A percentile compares a stretch with the other conserved stretches of the same genome.
phyloP scores from a whole-genome alignment of 2,888 invertebrate genomes.

The Drosophila limbata region DNA sequence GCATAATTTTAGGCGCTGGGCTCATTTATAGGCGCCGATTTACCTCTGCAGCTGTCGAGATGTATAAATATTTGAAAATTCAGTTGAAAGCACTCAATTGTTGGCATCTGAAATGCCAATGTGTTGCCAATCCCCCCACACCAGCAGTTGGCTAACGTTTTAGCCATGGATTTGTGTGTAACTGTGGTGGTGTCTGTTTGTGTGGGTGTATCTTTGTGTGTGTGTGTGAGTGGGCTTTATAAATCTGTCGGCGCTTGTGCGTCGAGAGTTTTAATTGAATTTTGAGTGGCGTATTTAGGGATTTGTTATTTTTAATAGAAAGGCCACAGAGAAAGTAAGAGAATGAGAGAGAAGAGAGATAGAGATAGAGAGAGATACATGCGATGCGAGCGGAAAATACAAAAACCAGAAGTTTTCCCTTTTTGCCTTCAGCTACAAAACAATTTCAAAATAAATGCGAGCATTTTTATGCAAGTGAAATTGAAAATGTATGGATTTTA shows the following conservation, averaged over 20 bases:
- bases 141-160: conserved; percentile 17
- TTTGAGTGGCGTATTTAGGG: conserved; percentile 78
- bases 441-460: conserved; percentile 24
- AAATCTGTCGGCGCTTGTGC: conserved; percentile 71
- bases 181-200: conserved; percentile 17
- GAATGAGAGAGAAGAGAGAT: not conserved
- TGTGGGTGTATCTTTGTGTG: conserved; percentile 32
- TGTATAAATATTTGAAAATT: conserved; percentile 53
- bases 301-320: conserved; percentile 80
- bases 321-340: conserved; percentile 34
- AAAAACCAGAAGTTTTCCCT: conserved; percentile 23
- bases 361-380: conserved; percentile 6
- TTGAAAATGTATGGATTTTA: conserved; percentile 29
- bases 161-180: conserved; percentile 37
- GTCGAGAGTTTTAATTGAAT: conserved; percentile 77
- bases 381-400: conserved; percentile 34
- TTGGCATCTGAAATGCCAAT: conserved; percentile 38
- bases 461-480: conserved; percentile 23
- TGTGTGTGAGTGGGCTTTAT: conserved; percentile 36
- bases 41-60: conserved; percentile 37
- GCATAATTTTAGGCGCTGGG: conserved; percentile 48
- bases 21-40: conserved; percentile 39
- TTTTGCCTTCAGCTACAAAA: conserved; percentile 23
- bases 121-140: not conserved
- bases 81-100: conserved; percentile 60